Evolutionary conservation across 2,113 vertebrate genomes (phyloP), one percentile per base, ranked within the genome.

Genomic region (Laticauda laticaudata): DNA sequence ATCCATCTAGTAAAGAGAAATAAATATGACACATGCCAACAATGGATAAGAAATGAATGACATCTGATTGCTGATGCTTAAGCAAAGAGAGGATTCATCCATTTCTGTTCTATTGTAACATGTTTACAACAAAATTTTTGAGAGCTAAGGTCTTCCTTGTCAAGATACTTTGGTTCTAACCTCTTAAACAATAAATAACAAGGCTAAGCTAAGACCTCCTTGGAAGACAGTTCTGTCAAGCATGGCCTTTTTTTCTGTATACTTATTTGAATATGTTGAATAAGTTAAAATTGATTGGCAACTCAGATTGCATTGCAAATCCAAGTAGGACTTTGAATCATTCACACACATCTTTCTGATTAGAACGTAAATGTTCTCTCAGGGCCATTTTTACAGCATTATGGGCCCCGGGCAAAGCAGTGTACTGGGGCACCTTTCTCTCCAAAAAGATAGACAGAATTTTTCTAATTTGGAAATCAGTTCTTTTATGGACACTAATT

Each of bases 1-100:
- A 96, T 94, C 89, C 93, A 93, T 59, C 94, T 96, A 96, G 95
- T 94, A 96, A 96, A 97, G 95, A 95, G 96, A 91, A 93, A 89
- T 94, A 94, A 94, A 91, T 21, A 59, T 14, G 57, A 88, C 87
- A 86, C 39, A 94, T 95, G 95, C 95, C 96, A 95, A 95, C 93
- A 57, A 56, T 91, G 81, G 48, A 92, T 15, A 93, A 89, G 69
- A 85, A 91, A 91, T 87, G 94, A 89, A 59, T 89, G 93, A 92
- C 95, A 96, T 93, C 94, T 90, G 93, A 92, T 86, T 55, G 90
- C 57, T 94, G 92, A 93, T 54, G 91, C 87, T 91, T 90, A 93
- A 93, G 90, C 91, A 53, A 26, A 18, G 86, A 92, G 89, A 92
- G 87, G 92, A 81, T 94, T 55, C 88, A 91, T 93, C 93, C 87